phyloP scores from a whole-genome alignment of 2,113 vertebrate genomes.

The Perognathus longimembris region DNA sequence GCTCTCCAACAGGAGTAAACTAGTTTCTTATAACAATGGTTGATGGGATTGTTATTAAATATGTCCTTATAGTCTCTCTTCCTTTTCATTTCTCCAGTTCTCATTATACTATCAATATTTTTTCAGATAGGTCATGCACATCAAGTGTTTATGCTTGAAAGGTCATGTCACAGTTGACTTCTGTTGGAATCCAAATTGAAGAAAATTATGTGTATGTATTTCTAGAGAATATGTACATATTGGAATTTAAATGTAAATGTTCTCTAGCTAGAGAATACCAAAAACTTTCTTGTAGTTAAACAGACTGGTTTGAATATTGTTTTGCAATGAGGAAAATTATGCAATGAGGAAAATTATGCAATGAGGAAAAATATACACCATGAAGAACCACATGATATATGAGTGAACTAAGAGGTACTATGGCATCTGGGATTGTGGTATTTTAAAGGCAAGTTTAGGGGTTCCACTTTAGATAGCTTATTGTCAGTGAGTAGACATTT shows the following conservation, averaged over 20 bases:
- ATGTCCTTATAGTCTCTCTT: neutral
- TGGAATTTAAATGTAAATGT: neutral
- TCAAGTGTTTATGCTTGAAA: neutral
- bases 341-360: neutral
- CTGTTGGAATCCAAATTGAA: neutral
- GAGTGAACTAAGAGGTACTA: neutral
- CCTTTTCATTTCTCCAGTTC: neutral
- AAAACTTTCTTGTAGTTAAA: neutral
- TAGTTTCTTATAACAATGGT: neutral
- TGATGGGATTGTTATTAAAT: neutral
- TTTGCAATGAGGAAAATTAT: neutral
- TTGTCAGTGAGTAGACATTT: neutral
- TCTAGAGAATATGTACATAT: neutral
- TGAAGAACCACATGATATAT: fast-evolving
- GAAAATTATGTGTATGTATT: neutral
- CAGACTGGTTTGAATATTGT: neutral
- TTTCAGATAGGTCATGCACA: neutral
- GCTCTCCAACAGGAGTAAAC: neutral
- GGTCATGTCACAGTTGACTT: neutral
- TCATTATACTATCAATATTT: neutral
- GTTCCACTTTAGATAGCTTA: neutral
- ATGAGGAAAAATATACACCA: neutral
- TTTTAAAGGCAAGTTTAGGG: neutral
- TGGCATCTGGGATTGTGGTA: neutral
- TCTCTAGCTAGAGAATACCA: neutral